phyloP scores from a whole-genome alignment of 35 echinoderm and acorn worm genomes.

The Lytechinus pictus region DNA sequence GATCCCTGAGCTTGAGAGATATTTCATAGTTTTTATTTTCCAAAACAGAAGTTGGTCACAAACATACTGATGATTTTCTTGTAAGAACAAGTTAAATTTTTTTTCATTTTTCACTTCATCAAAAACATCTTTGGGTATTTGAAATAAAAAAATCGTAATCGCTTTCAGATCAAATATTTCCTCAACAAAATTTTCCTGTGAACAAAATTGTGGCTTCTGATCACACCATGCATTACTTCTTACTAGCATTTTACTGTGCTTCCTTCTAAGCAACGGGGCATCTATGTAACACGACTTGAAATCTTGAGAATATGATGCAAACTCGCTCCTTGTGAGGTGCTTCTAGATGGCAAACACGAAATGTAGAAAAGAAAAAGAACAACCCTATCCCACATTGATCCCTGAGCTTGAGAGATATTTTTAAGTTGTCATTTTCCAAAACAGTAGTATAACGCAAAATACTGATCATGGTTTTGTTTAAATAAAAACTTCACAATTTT shows the following conservation, averaged over 20 bases:
- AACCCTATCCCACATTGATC: background rate
- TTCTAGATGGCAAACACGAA: background rate
- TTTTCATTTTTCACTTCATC: too few species aligned
- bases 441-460: too few species aligned
- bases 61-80: background rate
- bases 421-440: background rate
- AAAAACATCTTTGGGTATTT: background rate
- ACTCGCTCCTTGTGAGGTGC: background rate
- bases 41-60: background rate
- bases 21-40: background rate
- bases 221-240: too few species aligned
- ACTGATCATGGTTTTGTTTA: background rate
- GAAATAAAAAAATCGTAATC: background rate
- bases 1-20: background rate
- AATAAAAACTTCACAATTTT: too few species aligned
- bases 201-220: background rate
- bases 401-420: background rate
- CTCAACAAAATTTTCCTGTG: too few species aligned
- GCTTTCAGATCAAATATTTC: background rate
- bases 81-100: background rate
- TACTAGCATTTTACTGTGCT: too few species aligned
- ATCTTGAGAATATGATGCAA: too few species aligned
- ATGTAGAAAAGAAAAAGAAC: background rate
- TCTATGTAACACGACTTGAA: too few species aligned
- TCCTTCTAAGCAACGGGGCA: too few species aligned